Conservation (phyloP, 2,797 vertebrate genomes). For the Varecia variegata region DNA sequence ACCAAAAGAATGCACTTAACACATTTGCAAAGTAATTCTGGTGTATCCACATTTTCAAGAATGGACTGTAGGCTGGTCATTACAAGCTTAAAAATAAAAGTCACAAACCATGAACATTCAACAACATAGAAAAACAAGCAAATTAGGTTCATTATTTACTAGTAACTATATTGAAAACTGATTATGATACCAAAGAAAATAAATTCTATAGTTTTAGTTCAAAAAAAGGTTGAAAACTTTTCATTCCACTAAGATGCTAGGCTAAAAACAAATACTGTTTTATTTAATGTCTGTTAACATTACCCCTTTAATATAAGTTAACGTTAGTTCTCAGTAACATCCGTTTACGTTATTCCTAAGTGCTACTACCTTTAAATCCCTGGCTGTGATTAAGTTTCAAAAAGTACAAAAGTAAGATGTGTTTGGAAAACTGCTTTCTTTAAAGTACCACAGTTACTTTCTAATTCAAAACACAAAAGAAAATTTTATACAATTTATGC, state of each 20-base stretch:
- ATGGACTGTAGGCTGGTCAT: conserved; percentile 99
- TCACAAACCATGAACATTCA: conserved; percentile 34
- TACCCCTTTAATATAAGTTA: not conserved
- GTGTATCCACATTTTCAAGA: conserved; percentile 98
- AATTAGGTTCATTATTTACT: not conserved
- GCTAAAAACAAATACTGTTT: conserved; percentile 35
- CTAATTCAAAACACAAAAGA: not conserved
- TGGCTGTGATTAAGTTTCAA: conserved; percentile 13
- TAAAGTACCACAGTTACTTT: not conserved
- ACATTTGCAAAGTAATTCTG: conserved; percentile 97
- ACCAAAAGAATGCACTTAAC: conserved; percentile 98
- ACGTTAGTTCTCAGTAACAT: not conserved
- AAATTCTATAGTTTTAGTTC: not conserved
- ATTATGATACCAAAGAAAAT: not conserved
- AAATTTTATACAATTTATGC: not conserved
- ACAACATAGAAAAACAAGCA: conserved; percentile 31
- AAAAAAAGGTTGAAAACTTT: not conserved
- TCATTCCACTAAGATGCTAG: conserved; percentile 2
- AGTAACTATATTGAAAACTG: not conserved
- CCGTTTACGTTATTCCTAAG: not conserved
- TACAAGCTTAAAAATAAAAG: conserved; percentile 89
- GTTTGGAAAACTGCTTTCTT: not conserved
- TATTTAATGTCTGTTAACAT: conserved; percentile 9
- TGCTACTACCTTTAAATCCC: not conserved
- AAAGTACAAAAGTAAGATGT: not conserved